Base-by-base conservation (phyloP, 2,797 vertebrate species). In the Perdix hodgsoniae region DNA sequence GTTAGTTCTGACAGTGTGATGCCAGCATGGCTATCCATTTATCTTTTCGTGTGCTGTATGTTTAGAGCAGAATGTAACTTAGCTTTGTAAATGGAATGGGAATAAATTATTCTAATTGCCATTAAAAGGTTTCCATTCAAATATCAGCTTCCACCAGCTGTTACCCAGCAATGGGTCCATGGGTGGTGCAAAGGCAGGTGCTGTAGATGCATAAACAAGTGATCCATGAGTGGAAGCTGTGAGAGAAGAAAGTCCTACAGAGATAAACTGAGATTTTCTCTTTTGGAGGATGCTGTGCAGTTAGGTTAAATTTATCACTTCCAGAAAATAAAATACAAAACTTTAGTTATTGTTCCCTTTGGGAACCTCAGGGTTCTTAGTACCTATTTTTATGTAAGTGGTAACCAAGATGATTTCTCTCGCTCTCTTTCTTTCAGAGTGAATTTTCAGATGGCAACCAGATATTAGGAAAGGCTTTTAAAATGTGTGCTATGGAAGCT, bases 101-200 rank as follows among this genome's bases (percentile, higher is more conserved):
- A 94, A 91, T 91, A 77, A 94, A 88, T 89, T 72, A 77, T 87
- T 95, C 49, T 83, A 91, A 90, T 72, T 95, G 31, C 71, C 29
- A 80, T 81, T 90, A 86, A 86, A 94, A 70, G 37, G 39, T 70
- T 90, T 65, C 61, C 27, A 33, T 91, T 79, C 71, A 88, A 88
- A 76, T 94, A 76, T 60, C 61, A 65, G 12, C 42, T 78, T 93
- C 90, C 87, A 29, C 37, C 76, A 83, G 6, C 77, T 50, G 78
- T 74, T 74, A 69, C 24, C 24, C 33, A 33, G 7, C 49, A 31
- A 40, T 23, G 14, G 29, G 42, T 44, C 85, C 7, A 4, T 65
- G 72, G 73, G 52, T 61, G 21, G 47, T 66, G n/a, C 44, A 29
- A 80, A 37, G 29, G 40, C 44, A 54, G n/a, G 33, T 88, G 81